A percentile compares a stretch with the other conserved stretches of the same genome.
Conservation (phyloP, 2,113 vertebrate genomes). For the Chloropsis hardwickii region DNA sequence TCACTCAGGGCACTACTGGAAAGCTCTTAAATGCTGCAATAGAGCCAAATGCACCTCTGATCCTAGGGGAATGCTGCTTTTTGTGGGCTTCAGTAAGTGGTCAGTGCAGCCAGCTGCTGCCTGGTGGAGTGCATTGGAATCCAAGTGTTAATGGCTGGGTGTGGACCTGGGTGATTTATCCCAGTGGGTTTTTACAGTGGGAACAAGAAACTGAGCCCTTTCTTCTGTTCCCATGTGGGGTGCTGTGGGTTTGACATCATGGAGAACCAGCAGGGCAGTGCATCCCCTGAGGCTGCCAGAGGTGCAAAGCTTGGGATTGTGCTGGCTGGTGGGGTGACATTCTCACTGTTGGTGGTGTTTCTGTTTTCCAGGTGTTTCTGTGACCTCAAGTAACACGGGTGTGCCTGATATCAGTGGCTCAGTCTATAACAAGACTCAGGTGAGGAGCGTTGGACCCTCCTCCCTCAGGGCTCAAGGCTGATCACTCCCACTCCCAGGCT, state of each 20-base stretch:
- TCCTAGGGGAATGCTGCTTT: background rate
- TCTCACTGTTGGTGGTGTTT: background rate
- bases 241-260: background rate
- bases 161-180: background rate
- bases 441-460: constrained; percentile 32
- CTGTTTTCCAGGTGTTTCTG: constrained; percentile 81
- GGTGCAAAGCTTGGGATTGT: rapidly evolving
- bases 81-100: background rate
- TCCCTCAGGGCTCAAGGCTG: background rate
- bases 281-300: background rate
- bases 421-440: constrained; percentile 95
- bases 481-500: background rate
- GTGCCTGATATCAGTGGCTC: constrained; percentile 91
- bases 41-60: background rate
- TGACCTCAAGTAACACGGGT: constrained; percentile 84
- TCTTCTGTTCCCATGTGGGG: background rate
- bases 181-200: background rate
- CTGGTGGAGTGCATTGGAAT: background rate
- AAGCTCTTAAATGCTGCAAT: background rate
- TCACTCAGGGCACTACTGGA: background rate
- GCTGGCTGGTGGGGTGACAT: background rate
- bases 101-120: background rate
- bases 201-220: background rate
- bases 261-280: background rate
- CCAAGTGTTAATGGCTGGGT: rapidly evolving